Percentiles rank a stretch among this genome's conserved stretches.
Evolutionary conservation across 2,113 vertebrate species (phyloP).

Genomic region (Bos indicus): DNA sequence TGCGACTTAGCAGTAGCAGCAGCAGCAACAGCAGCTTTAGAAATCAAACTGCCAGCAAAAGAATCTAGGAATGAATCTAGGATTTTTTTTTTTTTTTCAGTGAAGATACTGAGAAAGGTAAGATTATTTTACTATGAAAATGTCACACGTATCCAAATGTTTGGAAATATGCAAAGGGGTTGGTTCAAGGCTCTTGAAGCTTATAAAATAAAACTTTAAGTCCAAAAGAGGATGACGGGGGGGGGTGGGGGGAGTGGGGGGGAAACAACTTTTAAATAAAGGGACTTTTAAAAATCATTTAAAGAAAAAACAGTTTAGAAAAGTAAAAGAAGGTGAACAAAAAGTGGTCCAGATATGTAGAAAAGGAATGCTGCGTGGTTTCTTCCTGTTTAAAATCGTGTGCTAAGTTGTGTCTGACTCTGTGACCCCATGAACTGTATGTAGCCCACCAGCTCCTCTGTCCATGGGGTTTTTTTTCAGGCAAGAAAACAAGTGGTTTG

Average conservation of each 20-base stretch:
- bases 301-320: neutral
- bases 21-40: too few relatives aligned
- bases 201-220: neutral
- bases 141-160: neutral
- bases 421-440: neutral
- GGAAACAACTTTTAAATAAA: neutral
- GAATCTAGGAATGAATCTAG: neutral
- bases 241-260: too few relatives aligned
- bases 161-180: neutral
- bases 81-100: neutral
- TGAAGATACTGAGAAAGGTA: neutral
- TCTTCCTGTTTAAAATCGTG: neutral
- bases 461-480: neutral
- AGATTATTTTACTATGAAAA: constrained; percentile 6
- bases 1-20: too few relatives aligned
- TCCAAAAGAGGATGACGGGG: neutral
- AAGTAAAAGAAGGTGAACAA: neutral
- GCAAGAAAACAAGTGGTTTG: neutral
- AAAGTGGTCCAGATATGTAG: neutral
- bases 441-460: neutral
- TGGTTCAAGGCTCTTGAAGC: neutral
- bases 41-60: neutral
- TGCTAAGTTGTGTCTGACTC: neutral
- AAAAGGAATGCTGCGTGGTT: neutral
- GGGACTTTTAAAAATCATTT: neutral